Evolutionary conservation across 2,888 invertebrate genomes (phyloP).

Genomic region (Brenthis hecate): DNA sequence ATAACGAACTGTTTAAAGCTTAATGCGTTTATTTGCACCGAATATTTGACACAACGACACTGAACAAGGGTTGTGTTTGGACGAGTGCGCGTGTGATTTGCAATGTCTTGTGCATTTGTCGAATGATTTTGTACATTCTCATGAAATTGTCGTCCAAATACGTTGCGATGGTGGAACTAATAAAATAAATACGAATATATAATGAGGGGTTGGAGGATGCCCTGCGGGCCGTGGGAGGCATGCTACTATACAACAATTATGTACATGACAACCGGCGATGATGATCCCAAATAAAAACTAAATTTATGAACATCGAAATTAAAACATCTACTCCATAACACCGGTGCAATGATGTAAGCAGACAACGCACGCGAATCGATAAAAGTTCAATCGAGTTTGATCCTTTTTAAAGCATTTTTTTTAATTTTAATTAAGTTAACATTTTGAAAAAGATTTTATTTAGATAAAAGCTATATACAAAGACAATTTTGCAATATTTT

Average conservation of each 20-base stretch:
- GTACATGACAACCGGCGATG: slow-evolving; percentile 64
- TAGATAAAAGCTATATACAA: not conserved
- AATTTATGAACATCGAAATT: slow-evolving; percentile 69
- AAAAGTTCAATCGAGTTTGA: slow-evolving; percentile 67
- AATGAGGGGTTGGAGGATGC: slow-evolving; percentile 83
- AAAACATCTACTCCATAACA: slow-evolving; percentile 70
- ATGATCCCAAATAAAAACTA: slow-evolving; percentile 63
- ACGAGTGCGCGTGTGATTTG: slow-evolving; percentile 52
- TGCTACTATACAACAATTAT: slow-evolving; percentile 73
- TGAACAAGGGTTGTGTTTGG: slow-evolving; percentile 42
- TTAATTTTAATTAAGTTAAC: not conserved
- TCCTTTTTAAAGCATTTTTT: not conserved
- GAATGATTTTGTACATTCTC: slow-evolving; percentile 58
- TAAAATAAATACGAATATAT: slow-evolving; percentile 69
- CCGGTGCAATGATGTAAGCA: slow-evolving; percentile 77
- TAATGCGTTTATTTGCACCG: slow-evolving; percentile 47
- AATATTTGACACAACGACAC: slow-evolving; percentile 51
- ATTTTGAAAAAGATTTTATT: not conserved
- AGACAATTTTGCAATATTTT: not conserved
- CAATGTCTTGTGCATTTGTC: slow-evolving; percentile 67
- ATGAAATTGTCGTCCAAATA: slow-evolving; percentile 54
- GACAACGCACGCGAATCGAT: slow-evolving; percentile 60
- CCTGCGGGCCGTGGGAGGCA: slow-evolving; percentile 79
- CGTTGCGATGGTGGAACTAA: slow-evolving; percentile 68
- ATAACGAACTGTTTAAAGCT: slow-evolving; percentile 52